Evolutionary conservation across 2,888 invertebrate species (phyloP), one percentile per base, ranked within the genome.

Genomic region (Gastrophysa polygoni): DNA sequence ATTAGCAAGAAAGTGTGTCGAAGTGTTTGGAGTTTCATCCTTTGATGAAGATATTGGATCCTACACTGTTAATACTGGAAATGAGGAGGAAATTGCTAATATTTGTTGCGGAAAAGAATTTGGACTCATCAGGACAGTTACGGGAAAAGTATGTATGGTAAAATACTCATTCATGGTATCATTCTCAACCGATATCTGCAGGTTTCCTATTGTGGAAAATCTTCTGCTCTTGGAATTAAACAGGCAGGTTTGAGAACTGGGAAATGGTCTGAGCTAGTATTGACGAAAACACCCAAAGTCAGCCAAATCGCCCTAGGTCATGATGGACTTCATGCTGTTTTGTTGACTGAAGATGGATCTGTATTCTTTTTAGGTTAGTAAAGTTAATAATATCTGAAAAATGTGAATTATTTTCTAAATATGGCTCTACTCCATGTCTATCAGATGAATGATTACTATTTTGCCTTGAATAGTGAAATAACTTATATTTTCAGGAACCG

Each of bases 301-400:
- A 82, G 85, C 0, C 90, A 96, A 82, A 87, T 95, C 66, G 91
- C 95, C 0, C 88, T 95, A 1, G 97, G 98, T 0, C 96, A 97
- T 76, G 98, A 98, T 78, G 96, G 96, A 1, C 88, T 93, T 52
- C 96, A 98, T 80, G 95, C 93, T 0, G 84, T 98, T 55, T 81
- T 98, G 28, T 87, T 98, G n/a, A 88, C 95, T 38, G 95, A 97
- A 75, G 95, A 95, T 78, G 98, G 98, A 0, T 89, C 91, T 1
- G 95, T 95, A 0, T 89, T 93, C 78, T 95, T 95, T 82, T 85
- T 87, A 48, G 88, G 83, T 81, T 72, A 63, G n/a, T n/a, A n/a
- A n/a, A n/a, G n/a, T n/a, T n/a, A n/a, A n/a, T n/a, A n/a, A n/a
- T n/a, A n/a, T n/a, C n/a, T n/a, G n/a, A n/a, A n/a, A n/a, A n/a